phyloP scores from a whole-genome alignment of 2,888 invertebrate genomes.

The Spilosoma lubricipeda region DNA sequence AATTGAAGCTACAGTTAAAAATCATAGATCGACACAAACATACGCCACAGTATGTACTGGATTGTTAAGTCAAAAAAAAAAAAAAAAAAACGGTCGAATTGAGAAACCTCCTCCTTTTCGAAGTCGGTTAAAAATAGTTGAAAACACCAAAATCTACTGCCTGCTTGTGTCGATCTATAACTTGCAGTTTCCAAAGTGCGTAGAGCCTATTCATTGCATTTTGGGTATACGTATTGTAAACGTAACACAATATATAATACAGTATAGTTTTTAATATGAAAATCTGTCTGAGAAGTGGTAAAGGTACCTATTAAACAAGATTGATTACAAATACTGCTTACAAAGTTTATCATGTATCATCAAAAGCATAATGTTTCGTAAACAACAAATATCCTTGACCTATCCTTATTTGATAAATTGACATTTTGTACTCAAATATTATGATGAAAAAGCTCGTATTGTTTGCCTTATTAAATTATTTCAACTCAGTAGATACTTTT shows the following conservation, averaged over 20 bases:
- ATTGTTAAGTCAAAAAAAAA: too few species aligned
- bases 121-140: too few species aligned
- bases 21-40: too few species aligned
- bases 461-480: not conserved
- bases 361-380: not conserved
- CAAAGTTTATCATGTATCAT: not conserved
- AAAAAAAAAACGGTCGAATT: too few species aligned
- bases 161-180: too few species aligned
- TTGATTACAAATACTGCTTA: not conserved
- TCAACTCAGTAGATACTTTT: not conserved
- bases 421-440: constrained; percentile 1
- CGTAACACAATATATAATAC: not conserved
- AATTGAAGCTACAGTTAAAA: too few species aligned
- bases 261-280: not conserved
- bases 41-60: too few species aligned
- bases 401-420: not conserved
- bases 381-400: not conserved
- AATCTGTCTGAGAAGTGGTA: not conserved
- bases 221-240: not conserved
- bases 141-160: too few species aligned
- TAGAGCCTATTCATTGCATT: not conserved
- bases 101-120: too few species aligned
- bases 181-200: too few species aligned
- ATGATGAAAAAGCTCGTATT: not conserved
- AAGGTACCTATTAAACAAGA: not conserved